A percentile compares a stretch with the other conserved stretches of the same genome.
Conservation (phyloP, 2,888 invertebrate species). For the Apodemia duryi region DNA sequence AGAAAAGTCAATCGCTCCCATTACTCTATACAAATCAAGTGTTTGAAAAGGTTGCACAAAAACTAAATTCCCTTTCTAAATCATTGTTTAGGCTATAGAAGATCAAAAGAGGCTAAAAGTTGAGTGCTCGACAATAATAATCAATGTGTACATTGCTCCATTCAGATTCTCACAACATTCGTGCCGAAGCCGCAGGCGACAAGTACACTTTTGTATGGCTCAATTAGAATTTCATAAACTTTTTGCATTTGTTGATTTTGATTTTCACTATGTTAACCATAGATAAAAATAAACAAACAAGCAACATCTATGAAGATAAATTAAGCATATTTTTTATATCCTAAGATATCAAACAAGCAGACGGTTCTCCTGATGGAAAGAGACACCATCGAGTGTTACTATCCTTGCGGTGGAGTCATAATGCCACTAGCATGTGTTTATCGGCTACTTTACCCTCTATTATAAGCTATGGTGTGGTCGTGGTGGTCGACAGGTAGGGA, state of each 20-base stretch:
- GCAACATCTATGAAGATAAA: too few species aligned
- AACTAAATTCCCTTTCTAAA: background rate
- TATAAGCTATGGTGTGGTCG: too few species aligned
- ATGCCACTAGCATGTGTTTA: too few species aligned
- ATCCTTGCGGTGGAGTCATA: too few species aligned
- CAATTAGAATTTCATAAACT: constrained; percentile 11
- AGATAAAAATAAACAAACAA: background rate
- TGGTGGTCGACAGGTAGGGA: too few species aligned
- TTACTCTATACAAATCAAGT: background rate
- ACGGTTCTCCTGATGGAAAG: too few species aligned
- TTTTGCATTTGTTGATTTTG: constrained; percentile 2
- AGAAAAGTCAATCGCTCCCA: background rate
- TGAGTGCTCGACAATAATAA: background rate
- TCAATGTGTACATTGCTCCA: background rate
- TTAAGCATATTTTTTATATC: too few species aligned
- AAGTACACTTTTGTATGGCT: background rate
- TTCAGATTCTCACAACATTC: background rate
- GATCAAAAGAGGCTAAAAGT: constrained; percentile 2
- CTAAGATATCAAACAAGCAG: too few species aligned
- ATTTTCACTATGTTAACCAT: background rate
- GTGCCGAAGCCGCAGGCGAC: constrained; percentile 5
- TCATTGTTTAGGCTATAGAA: background rate
- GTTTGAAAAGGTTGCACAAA: background rate
- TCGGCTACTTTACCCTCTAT: too few species aligned
- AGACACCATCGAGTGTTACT: too few species aligned